A percentile compares a stretch with the other conserved stretches of the same genome.
Conservation (phyloP, 2,113 vertebrate genomes). For the Pseudopodoces humilis region DNA sequence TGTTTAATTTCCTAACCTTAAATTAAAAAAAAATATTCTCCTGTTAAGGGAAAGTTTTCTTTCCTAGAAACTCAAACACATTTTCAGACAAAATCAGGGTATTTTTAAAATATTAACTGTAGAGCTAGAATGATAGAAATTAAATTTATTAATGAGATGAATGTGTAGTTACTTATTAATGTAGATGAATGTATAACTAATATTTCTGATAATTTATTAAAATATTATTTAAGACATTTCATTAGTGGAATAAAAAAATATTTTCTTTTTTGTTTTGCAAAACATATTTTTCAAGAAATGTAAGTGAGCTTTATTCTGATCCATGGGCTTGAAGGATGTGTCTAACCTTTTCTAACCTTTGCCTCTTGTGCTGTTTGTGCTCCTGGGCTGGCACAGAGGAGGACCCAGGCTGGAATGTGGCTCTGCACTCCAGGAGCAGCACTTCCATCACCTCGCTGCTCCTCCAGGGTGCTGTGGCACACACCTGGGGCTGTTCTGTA, state of each 20-base stretch:
- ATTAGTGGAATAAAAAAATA: not conserved
- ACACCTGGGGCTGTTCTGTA: not conserved
- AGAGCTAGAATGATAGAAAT: not conserved
- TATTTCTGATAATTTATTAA: not conserved
- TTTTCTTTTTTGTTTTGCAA: not conserved
- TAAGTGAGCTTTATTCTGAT: not conserved
- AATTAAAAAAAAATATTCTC: not conserved
- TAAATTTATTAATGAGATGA: not conserved
- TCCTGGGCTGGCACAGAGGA: rapidly evolving
- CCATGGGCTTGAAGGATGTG: not conserved
- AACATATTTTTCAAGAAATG: not conserved
- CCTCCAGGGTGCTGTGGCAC: not conserved
- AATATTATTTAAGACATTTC: not conserved
- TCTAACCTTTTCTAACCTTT: not conserved
- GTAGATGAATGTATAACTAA: not conserved
- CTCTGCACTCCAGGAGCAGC: rapidly evolving
- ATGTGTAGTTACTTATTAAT: not conserved
- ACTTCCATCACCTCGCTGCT: rapidly evolving
- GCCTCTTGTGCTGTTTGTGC: not conserved
- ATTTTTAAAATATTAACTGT: not conserved
- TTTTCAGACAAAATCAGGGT: not conserved
- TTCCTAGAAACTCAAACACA: not conserved
- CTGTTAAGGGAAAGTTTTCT: not conserved
- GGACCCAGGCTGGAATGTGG: rapidly evolving
- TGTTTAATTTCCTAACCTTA: not conserved